A percentile compares a stretch with the other conserved stretches of the same genome.
phyloP scores from a whole-genome alignment of 2,113 vertebrate species.

The Ptilonorhynchus violaceus region DNA sequence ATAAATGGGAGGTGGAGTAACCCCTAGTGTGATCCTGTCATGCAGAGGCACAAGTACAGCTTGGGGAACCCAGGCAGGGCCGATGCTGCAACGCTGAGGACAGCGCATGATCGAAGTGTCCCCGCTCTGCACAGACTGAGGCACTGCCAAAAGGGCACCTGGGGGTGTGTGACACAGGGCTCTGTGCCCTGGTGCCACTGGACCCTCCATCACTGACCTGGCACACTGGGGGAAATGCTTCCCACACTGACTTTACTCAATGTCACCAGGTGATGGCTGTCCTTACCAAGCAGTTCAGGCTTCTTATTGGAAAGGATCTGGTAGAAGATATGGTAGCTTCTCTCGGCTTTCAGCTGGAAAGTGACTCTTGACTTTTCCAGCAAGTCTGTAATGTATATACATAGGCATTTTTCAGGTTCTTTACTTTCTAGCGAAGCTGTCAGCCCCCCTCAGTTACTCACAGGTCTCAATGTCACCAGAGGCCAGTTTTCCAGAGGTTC shows the following conservation, averaged over 20 bases:
- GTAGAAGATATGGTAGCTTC: slow-evolving; percentile 94
- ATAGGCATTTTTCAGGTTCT: background rate
- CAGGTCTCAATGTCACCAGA: slow-evolving; percentile 80
- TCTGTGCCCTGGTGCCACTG: background rate
- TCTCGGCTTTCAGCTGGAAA: slow-evolving; percentile 89
- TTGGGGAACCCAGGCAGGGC: background rate
- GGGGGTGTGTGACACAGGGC: background rate
- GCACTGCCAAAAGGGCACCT: background rate
- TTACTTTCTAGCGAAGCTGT: background rate
- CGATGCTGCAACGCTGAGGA: fast-evolving
- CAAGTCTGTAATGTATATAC: slow-evolving; percentile 72
- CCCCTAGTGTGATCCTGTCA: background rate
- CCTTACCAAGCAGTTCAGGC: slow-evolving; percentile 85
- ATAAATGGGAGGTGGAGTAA: background rate
- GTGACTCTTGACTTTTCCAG: slow-evolving; percentile 91
- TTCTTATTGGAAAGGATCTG: slow-evolving; percentile 90
- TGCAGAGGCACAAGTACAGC: background rate
- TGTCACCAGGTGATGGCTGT: background rate
- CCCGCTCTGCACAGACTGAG: background rate
- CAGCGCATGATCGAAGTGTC: background rate
- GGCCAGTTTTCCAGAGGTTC: slow-evolving; percentile 74
- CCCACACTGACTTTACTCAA: background rate
- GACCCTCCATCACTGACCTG: background rate
- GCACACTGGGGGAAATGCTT: background rate
- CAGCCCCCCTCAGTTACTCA: slow-evolving; percentile 39